Base-by-base conservation (phyloP, 2,113 vertebrate species). In the Myxocyprinus asiaticus region DNA sequence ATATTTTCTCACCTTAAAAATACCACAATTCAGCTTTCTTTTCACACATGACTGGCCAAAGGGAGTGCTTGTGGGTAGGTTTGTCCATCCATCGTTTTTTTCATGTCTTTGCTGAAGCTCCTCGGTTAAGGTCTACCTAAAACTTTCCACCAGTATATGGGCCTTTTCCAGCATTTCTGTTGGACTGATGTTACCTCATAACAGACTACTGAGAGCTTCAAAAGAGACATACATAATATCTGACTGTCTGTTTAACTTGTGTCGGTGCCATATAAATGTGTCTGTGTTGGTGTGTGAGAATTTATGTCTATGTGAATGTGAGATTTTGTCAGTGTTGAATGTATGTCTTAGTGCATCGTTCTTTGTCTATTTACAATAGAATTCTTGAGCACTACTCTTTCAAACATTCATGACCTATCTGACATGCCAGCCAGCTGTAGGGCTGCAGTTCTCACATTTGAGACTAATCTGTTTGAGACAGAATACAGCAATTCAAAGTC, bases 61-160 rank as follows among this genome's bases (percentile, higher is more conserved):
- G 63, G 47, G 77, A 86, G 56, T 72, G 4, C 56, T 61, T 73
- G 81, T 86, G 86, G 86, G 87, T 87, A 87, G 88, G 85, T 69
- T 84, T 76, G 76, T 76, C 77, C 75, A 51, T 73, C 77, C 78
- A 81, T 85, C 50, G 50, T 87, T 86, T 86, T n/a, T 90, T 92
- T 93, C 93, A 90, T 90, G 88, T 89, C 83, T 84, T 84, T 76
- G 87, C 22, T 33, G 86, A 33, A 85, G 87, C 82, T 82, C 22
- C 22, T 33, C 22, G 22, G 22, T 33, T 33, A 67, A 80, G 86
- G 82, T 84, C 83, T 2, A 44, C 86, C 90, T 92, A 91, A 94
- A 85, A 91, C 82, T 93, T 94, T 93, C 92, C 92, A 87, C 87
- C 85, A 81, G 66, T 63, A 33, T 33, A 66, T 77, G 70, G 80